Conservation (phyloP, 2,113 vertebrate genomes). For the Carassius carassius region DNA sequence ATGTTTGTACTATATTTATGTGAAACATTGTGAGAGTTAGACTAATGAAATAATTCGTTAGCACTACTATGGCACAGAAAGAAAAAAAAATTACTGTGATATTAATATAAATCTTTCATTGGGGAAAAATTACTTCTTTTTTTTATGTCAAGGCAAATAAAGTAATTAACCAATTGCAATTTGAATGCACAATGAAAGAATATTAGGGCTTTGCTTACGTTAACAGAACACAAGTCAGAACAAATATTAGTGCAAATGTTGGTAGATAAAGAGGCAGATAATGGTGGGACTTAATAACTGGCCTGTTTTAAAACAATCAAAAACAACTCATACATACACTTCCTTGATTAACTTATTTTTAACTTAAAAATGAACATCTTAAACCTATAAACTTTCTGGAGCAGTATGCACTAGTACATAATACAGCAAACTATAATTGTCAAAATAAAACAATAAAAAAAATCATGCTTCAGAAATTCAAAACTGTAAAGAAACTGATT, state of each 20-base stretch:
- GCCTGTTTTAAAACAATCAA: background rate
- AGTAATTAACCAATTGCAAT: background rate
- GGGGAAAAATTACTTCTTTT: background rate
- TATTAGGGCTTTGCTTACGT: background rate
- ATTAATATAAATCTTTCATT: background rate
- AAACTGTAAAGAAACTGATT: background rate
- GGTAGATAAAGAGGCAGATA: slow-evolving; percentile 11
- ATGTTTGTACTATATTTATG: background rate
- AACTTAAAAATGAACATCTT: slow-evolving; percentile 44
- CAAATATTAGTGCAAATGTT: slow-evolving; percentile 32
- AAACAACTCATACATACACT: slow-evolving; percentile 5
- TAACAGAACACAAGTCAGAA: background rate
- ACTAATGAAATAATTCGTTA: background rate
- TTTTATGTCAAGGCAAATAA: background rate
- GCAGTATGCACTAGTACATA: slow-evolving; percentile 26
- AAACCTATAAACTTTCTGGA: background rate
- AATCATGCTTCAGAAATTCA: background rate
- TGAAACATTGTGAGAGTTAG: background rate
- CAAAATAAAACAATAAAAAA: background rate
- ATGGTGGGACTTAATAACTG: background rate
- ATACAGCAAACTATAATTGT: slow-evolving; percentile 22
- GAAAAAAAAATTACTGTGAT: background rate
- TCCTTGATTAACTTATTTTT: slow-evolving; percentile 29
- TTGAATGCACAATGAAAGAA: background rate
- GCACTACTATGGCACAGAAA: background rate